These are phyloP conservation scores for Semotilus atromaculatus DNA, from an alignment of 2,797 vertebrate species.

Conservation along the genomic window DNA sequence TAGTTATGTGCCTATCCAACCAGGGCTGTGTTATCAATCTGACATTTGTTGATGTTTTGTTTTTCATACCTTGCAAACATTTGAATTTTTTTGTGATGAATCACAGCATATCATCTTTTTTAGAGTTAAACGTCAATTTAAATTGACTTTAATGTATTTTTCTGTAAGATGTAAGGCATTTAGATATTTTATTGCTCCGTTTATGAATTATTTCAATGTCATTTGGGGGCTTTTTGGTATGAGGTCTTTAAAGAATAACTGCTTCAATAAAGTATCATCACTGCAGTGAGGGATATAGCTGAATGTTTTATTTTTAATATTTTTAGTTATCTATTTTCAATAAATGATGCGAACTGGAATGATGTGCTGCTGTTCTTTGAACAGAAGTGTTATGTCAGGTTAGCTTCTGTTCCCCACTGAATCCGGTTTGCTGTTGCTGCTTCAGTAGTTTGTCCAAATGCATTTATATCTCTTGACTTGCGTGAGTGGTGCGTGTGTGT, in stretches of 20 bases:
- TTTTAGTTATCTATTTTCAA: slow-evolving; percentile 15
- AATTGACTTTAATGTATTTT: not conserved
- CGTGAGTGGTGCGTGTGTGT: not conserved
- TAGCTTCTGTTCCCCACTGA: slow-evolving; percentile 12
- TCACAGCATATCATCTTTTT: not conserved
- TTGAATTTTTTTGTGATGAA: not conserved
- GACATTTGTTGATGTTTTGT: not conserved
- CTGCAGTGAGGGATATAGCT: not conserved
- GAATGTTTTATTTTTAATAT: not conserved
- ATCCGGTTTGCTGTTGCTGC: slow-evolving; percentile 15
- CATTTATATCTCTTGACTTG: slow-evolving; percentile 21
- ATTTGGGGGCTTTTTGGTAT: not conserved
- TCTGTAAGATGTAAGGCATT: not conserved
- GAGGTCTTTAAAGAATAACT: not conserved
- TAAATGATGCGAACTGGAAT: not conserved
- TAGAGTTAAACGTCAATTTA: not conserved
- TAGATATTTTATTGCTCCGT: not conserved
- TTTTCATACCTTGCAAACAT: not conserved
- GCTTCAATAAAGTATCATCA: not conserved
- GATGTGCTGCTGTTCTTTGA: not conserved
- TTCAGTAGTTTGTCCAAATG: slow-evolving; percentile 43
- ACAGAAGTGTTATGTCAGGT: slow-evolving; percentile 28
- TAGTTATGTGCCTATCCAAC: not conserved
- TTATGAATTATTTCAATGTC: not conserved
- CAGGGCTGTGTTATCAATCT: not conserved